Percentiles rank a stretch among this genome's conserved stretches.
phyloP scores from a whole-genome alignment of 1,140 invertebrate species.

The Phortica variegata region DNA sequence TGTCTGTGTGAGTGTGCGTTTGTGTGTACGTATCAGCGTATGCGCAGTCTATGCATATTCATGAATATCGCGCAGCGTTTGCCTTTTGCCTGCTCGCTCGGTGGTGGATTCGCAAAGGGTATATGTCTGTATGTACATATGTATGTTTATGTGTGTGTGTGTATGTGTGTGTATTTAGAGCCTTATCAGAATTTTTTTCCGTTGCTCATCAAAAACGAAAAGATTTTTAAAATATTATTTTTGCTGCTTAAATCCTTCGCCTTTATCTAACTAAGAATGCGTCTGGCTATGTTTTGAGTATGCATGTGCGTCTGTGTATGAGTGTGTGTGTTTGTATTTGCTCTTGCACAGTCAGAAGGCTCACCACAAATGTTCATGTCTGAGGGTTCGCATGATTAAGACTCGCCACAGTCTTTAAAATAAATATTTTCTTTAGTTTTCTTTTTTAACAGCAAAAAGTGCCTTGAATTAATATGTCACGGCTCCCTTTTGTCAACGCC shows the following conservation, averaged over 20 bases:
- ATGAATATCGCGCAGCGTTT: not conserved
- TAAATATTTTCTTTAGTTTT: constrained; percentile 53
- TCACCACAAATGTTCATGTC: not conserved
- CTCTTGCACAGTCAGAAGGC: too few relatives aligned
- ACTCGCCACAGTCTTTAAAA: constrained; percentile 46
- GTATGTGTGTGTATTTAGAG: constrained; percentile 32
- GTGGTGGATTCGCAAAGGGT: constrained; percentile 12
- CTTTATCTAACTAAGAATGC: not conserved
- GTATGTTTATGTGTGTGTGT: constrained; percentile 7
- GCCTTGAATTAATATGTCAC: too few relatives aligned
- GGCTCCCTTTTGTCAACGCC: too few relatives aligned
- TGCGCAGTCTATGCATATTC: constrained; percentile 9
- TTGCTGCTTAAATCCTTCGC: constrained; percentile 48
- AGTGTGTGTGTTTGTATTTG: constrained; percentile 17
- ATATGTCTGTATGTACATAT: constrained; percentile 12
- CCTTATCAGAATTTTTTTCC: constrained; percentile 50
- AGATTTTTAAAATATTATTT: constrained; percentile 44
- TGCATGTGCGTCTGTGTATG: constrained; percentile 7
- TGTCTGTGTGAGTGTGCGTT: constrained; percentile 16
- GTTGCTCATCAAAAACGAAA: constrained; percentile 24
- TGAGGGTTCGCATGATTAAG: constrained; percentile 35
- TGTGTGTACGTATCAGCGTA: too few relatives aligned
- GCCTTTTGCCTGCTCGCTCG: constrained; percentile 2
- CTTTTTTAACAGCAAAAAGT: constrained; percentile 7
- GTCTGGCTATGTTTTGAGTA: constrained; percentile 16